Conservation (phyloP, 2,888 invertebrate species). For the Philonicus albiceps region DNA sequence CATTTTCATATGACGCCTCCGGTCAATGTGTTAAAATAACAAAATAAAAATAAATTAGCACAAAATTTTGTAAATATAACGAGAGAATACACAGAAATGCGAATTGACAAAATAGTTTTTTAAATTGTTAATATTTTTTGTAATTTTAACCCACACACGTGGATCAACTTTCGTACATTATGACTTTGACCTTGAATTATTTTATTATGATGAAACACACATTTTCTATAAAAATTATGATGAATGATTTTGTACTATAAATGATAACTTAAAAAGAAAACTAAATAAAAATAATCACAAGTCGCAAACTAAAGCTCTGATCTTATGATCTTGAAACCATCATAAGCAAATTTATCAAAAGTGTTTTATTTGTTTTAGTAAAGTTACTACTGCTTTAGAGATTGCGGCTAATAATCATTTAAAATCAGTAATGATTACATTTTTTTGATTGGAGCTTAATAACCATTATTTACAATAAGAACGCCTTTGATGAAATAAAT, state of each 20-base stretch:
- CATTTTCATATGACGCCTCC: no score
- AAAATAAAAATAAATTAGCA: no score
- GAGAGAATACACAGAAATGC: no score
- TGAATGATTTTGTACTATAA: not conserved
- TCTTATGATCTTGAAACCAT: no score
- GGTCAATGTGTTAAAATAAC: no score
- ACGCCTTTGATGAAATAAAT: not conserved
- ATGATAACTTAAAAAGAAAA: not conserved
- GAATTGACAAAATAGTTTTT: no score
- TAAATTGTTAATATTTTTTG: no score
- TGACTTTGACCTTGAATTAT: not conserved
- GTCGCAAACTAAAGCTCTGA: not conserved
- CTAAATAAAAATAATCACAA: not conserved
- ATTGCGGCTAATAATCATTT: not conserved
- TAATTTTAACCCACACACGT: not conserved
- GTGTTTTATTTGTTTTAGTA: not conserved
- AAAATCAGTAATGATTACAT: no score
- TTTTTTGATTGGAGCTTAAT: no score
- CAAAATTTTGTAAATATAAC: no score
- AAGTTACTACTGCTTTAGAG: not conserved
- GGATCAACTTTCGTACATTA: no score
- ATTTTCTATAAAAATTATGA: not conserved
- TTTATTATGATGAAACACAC: not conserved
- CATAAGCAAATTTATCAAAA: no score
- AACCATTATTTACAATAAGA: not conserved